Evolutionary conservation across 2,888 invertebrate genomes (phyloP), one percentile per base, ranked within the genome.

Genomic region (Sinhomidia bicolor): DNA sequence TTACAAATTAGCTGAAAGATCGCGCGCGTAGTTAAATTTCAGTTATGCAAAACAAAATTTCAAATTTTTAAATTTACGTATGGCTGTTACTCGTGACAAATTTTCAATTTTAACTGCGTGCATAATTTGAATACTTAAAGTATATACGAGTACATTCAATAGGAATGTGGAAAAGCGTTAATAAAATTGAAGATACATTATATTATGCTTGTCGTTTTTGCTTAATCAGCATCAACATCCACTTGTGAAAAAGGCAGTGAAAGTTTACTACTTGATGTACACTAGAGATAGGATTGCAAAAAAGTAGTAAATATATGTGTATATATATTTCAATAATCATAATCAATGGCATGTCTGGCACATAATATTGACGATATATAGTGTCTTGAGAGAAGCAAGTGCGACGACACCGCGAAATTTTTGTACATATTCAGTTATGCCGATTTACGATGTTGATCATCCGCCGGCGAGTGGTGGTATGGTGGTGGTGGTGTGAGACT

Each of bases 261-360:
- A 57, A 32, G 62, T 62, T 62, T 62, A 62, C 23, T 62, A 62
- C 23, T n/a, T 51, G 51, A 51, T 51, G 51, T n/a, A n/a, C n/a
- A n/a, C 14, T n/a, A 14, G 10, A 10, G n/a, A 51, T 12, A 36
- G 7, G 36, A n/a, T n/a, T n/a, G 36, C 36, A 36, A 36, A 36
- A 36, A 36, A 36, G 7, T 3, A n/a, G 7, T 36, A 51, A 14
- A 51, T 51, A 51, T 51, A 26, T 62, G 26, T 4, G 3, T 23
- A 62, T n/a, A 62, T 57, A 20, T 20, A 20, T 6, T 26, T 7
- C 23, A 62, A 26, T 62, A 62, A 29, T 62, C 62, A 62, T 29
- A 62, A 62, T 62, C 9, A 62, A 62, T 62, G 62, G 62, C 29
- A 29, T 62, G 12, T 62, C 62, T 62, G 62, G 29, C 62, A 62